Percentiles rank a stretch among this genome's conserved stretches.
Conservation (phyloP, 2,797 vertebrate species). For the Xiphorhynchus erythropygius region DNA sequence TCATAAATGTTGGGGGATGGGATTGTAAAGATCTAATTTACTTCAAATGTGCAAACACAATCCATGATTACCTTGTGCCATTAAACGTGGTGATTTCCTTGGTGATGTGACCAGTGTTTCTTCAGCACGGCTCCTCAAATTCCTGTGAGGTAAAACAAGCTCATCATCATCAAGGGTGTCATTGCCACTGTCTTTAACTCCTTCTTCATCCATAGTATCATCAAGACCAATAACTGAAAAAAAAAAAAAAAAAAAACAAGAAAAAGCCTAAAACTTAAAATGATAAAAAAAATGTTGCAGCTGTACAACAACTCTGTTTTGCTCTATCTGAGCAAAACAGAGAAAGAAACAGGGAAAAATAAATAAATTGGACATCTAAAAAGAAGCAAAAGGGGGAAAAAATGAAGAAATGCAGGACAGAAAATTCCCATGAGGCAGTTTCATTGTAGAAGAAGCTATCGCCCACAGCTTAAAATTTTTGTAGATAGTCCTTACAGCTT, state of each 20-base stretch:
- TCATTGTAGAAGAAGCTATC: slow-evolving; percentile 12
- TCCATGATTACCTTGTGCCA: slow-evolving; percentile 74
- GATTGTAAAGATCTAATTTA: neutral
- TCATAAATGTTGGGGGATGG: neutral
- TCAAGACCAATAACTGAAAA: slow-evolving; percentile 81
- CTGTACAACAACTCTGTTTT: neutral
- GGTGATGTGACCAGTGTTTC: slow-evolving; percentile 72
- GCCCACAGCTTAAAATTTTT: slow-evolving; percentile 44
- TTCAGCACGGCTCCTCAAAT: slow-evolving; percentile 77
- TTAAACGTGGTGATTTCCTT: slow-evolving; percentile 84
- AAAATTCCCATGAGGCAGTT: slow-evolving; percentile 23
- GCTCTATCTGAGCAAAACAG: neutral
- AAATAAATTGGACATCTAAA: neutral
- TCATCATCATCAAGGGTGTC: slow-evolving; percentile 80
- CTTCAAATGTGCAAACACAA: neutral
- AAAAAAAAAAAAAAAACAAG: slow-evolving; percentile 47
- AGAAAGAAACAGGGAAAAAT: neutral
- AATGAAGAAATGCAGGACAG: slow-evolving; percentile 5
- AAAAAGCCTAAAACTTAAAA: slow-evolving; percentile 58
- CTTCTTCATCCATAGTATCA: slow-evolving; percentile 83
- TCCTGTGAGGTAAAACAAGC: slow-evolving; percentile 76
- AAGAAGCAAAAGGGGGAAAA: neutral
- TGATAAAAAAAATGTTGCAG: neutral
- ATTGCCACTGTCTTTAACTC: slow-evolving; percentile 81
- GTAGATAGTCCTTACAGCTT: slow-evolving; percentile 6